Evolutionary conservation across 2,888 invertebrate species (phyloP), one percentile per base, ranked within the genome.

Genomic region (Melanophora roralis): DNA sequence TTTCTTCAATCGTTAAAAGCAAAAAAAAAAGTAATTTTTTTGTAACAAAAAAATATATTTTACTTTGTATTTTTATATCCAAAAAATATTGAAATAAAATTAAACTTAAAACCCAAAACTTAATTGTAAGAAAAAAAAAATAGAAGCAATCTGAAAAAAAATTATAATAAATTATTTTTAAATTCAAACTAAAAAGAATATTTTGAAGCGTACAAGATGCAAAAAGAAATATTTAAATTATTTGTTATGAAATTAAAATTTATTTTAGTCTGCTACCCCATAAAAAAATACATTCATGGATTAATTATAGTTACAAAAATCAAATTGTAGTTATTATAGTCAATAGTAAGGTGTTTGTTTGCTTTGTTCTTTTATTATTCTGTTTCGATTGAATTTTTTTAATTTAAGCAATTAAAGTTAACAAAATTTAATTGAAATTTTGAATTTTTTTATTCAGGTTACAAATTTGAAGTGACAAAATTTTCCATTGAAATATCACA

Each of bases 241-340:
- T 21, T 11, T 43, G 34, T 23, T 68, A 5, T 27, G 51, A 34
- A 16, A 40, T 65, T 60, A 19, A 38, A 69, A 59, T 6, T 53
- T 74, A 16, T 84, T 90, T 89, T 90, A 90, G 89, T 89, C 90
- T 89, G 89, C 90, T 89, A 89, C 90, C 89, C 89, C 89, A 88
- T 84, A 86, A 76, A 68, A n/a, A 57, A 69, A 62, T 55, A 68
- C 80, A 80, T 73, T 80, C 72, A 80, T 80, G 72, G 62, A 49
- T n/a, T 65, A 68, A 59, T 45, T 83, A 34, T 82, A 83, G 84
- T 81, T 78, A 45, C 32, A 47, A 40, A 40, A 51, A 27, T 7
- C 34, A 32, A 45, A 45, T 27, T 57, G 43, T n/a, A 53, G 3
- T 34, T 43, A 19, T n/a, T 43, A 72, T 43, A 23, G 38, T 47